Evolutionary conservation across 2,888 invertebrate species (phyloP).

Genomic region (Brachyptera putata): DNA sequence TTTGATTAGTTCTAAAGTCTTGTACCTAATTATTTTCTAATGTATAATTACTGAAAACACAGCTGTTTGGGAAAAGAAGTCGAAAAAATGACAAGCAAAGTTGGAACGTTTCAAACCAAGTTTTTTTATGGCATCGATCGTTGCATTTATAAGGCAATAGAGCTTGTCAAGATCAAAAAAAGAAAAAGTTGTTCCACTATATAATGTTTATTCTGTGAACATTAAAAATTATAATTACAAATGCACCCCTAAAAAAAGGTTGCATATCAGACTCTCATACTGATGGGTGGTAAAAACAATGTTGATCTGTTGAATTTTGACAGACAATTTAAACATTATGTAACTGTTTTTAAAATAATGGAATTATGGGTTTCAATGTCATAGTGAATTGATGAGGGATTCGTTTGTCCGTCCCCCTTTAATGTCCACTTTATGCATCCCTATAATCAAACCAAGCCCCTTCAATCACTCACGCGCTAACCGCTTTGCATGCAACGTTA

Average conservation of each 20-base stretch:
- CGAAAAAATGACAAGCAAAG: no score
- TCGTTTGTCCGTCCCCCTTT: slow-evolving; percentile 11
- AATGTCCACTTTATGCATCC: slow-evolving; percentile 21
- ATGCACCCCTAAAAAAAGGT: not conserved
- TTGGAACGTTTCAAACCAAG: no score
- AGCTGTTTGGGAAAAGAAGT: no score
- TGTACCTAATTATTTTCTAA: no score
- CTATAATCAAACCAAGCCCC: slow-evolving; percentile 16
- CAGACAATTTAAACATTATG: slow-evolving; percentile 22
- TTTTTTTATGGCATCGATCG: no score
- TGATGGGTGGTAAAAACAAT: slow-evolving; percentile 1
- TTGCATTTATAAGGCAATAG: no score
- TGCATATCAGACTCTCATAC: not conserved
- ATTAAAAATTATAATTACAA: not conserved
- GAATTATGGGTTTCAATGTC: slow-evolving; percentile 9
- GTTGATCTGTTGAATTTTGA: slow-evolving; percentile 1
- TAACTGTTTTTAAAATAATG: slow-evolving; percentile 1
- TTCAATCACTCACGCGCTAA: slow-evolving; percentile 8
- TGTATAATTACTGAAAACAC: no score
- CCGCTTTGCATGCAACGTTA: slow-evolving; percentile 1
- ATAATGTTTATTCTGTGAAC: not conserved
- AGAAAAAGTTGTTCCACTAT: no score
- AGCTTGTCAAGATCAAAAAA: no score
- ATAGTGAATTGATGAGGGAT: slow-evolving; percentile 8
- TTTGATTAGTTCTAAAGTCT: no score